Evolutionary conservation across 1,140 invertebrate genomes (phyloP), one percentile per base, ranked within the genome.

Genomic region (Eupeodes corollae): DNA sequence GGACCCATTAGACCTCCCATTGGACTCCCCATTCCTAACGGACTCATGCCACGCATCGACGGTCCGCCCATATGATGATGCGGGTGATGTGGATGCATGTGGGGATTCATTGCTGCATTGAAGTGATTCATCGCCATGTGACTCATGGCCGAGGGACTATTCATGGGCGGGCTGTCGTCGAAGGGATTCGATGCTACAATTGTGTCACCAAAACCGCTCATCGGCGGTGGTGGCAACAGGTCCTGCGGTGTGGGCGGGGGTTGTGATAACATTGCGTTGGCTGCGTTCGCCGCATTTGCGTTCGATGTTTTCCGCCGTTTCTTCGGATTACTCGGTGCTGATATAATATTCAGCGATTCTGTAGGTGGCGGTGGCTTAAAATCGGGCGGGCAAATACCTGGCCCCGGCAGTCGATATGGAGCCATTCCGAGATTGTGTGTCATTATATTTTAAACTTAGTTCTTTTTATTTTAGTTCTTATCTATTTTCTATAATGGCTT

Each of bases 161-260:
- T 56, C 10, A 56, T 58, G 70, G 80, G 76, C 18, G 89, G 87
- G 11, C 84, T 88, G 60, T 97, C 92, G 70, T 97, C 92, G 71
- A 97, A 95, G 21, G 91, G 91, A 73, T 95, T 95, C 46, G 87
- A 91, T 32, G 90, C 91, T 50, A 94, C 81, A 60, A 96, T 91
- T 39, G 90, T 93, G 61, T 94, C 90, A 35, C 89, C 90, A 70
- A 89, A 92, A 44, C 87, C 86, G 37, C 84, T 78, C 56, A 86
- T 78, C 26, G 88, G 82, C 12, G 88, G 89, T 21, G 88, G 88
- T 48, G 87, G 73, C 50, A 91, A 69, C 61, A 91, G 80, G 70
- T 86, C 79, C 57, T 84, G 77, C 52, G 76, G 77, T 42, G 79
- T 76, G 8, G 78, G 74, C 33, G 77, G 75, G 42, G 76, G 72